Base-by-base conservation (phyloP, 2,113 vertebrate genomes). In the Varanus komodoensis region DNA sequence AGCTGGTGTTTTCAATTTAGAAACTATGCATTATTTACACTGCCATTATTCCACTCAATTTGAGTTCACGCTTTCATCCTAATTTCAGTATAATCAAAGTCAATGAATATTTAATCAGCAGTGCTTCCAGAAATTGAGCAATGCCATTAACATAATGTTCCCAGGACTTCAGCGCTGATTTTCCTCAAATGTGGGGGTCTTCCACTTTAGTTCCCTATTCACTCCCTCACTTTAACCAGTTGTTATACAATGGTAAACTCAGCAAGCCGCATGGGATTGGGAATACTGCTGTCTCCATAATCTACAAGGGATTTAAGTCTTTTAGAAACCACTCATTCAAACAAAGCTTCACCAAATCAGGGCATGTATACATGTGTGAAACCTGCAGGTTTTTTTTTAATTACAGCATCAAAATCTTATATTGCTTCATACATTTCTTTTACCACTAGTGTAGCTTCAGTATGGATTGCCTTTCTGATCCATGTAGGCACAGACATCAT, bases 101-200 rank as follows among this genome's bases (percentile, higher is more conserved):
- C 97, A 97, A 98, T 98, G 97, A 98, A 98, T 98, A 98, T 98
- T 98, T 98, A 98, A 98, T 98, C 97, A 97, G 97, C 95, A 97
- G 96, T 96, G 97, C 97, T 98, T 98, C 97, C 97, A 98, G 97
- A 98, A 98, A 97, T 97, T 96, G 96, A 97, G 98, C 98, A 98
- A 98, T 97, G 94, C 96, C 97, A 98, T 98, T 98, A 98, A 97
- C 95, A 97, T 98, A 98, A 98, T 98, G 98, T 98, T 97, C 96
- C 95, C 95, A 95, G 97, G 96, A 97, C 96, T 97, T 97, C 96
- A 96, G 87, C 94, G 95, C 96, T 73, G 93, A 97, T 97, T 97
- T 97, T 96, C 96, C 96, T 98, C 96, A 96, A 97, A 97, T 93
- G 94, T 93, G 90, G 84, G 91, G 96, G 96, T 96, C 96, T 97